Conservation (phyloP, 2,888 invertebrate genomes). For the Lasioglossum oenotherae region DNA sequence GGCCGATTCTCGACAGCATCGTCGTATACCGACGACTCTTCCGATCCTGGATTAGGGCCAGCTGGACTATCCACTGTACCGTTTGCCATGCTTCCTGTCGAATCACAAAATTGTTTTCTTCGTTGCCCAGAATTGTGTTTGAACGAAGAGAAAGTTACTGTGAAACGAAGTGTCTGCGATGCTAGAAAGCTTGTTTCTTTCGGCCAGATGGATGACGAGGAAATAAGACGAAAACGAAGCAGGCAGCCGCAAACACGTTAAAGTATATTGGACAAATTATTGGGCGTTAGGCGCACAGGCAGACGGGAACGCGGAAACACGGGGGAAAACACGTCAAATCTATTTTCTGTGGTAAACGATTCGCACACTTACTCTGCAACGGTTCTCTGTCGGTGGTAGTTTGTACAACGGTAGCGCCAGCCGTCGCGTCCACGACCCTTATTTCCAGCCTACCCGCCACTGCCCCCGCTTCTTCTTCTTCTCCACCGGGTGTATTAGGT, state of each 20-base stretch:
- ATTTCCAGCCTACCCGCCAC: constrained; percentile 94
- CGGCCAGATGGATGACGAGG: background rate
- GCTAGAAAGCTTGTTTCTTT: constrained; percentile 12
- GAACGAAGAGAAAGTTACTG: background rate
- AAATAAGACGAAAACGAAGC: constrained; percentile 3
- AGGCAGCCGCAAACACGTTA: background rate
- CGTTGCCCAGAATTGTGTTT: constrained; percentile 9
- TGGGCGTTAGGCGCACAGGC: background rate
- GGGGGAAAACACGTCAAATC: background rate
- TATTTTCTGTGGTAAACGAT: background rate
- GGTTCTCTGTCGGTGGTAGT: constrained; percentile 82
- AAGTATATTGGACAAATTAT: background rate
- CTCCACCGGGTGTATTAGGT: constrained; percentile 76
- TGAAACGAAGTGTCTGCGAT: constrained; percentile 9
- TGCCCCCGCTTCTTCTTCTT: constrained; percentile 86
- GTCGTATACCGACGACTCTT: constrained; percentile 92
- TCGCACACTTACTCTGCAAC: constrained; percentile 76
- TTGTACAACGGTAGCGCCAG: constrained; percentile 82
- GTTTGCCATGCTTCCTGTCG: constrained; percentile 80
- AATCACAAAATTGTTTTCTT: constrained; percentile 13
- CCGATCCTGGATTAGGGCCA: constrained; percentile 87
- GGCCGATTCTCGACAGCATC: constrained; percentile 90
- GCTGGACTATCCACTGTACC: constrained; percentile 82
- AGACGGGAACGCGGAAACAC: background rate
- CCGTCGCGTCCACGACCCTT: constrained; percentile 86